Conservation (phyloP, 2,113 vertebrate species). For the Tachuris rubrigastra region DNA sequence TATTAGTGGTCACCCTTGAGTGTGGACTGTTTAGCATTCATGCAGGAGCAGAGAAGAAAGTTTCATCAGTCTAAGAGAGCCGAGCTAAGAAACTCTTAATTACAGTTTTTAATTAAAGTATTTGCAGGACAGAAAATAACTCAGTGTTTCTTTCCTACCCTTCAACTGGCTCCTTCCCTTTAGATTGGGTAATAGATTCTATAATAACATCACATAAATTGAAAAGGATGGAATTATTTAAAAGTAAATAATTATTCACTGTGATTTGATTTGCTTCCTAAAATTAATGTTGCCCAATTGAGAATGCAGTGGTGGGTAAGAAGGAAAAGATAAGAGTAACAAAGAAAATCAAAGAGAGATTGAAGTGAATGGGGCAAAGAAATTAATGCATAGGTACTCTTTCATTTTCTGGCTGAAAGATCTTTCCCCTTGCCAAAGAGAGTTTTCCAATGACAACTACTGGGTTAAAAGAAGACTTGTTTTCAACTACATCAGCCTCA, state of each 20-base stretch:
- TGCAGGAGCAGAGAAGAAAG: not conserved
- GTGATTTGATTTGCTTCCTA: not conserved
- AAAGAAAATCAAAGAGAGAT: not conserved
- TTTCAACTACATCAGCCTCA: not conserved
- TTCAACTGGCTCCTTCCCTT: not conserved
- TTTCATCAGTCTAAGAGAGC: not conserved
- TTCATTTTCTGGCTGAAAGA: not conserved
- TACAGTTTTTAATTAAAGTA: not conserved
- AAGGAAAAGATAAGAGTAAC: not conserved
- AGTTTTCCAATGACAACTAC: not conserved
- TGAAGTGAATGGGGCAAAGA: not conserved
- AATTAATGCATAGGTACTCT: not conserved
- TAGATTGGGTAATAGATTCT: not conserved
- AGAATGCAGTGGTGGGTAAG: not conserved
- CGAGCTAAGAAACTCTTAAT: not conserved
- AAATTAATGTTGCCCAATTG: not conserved
- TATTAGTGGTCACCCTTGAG: not conserved
- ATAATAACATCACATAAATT: not conserved
- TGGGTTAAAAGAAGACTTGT: not conserved
- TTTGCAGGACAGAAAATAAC: not conserved
- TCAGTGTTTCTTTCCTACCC: not conserved
- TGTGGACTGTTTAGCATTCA: fast-evolving
- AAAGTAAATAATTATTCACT: not conserved
- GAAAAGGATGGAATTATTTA: not conserved
- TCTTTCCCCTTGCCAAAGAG: not conserved